Evolutionary conservation across 2,888 invertebrate genomes (phyloP), one percentile per base, ranked within the genome.

Genomic region (Teinopalpus imperialis): DNA sequence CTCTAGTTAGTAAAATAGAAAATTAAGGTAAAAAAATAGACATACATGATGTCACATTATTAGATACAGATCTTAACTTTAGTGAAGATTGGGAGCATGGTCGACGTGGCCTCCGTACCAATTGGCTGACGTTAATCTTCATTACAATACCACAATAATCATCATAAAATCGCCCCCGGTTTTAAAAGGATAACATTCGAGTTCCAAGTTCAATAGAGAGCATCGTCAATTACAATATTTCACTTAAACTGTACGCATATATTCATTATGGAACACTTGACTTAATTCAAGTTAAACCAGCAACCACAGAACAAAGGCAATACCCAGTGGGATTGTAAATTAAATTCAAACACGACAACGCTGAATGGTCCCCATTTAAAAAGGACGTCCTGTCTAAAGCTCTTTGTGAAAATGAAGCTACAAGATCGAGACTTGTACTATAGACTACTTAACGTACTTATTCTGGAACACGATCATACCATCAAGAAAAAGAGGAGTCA

Each of bases 241-340:
- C 18, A 41, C 18, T 46, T 36, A 35, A 46, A 18, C 16, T 1
- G 24, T 16, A 40, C 20, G 10, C 45, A 40, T 45, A 45, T 34
- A 45, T 45, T 45, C 40, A 45, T 45, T 41, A 41, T n/a, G 24
- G 30, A 46, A 41, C 46, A 32, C 45, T 45, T 16, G 20, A 34
- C 13, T 46, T 35, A 30, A 41, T 41, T 40, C 35, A 24, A 41
- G 29, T 27, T 18, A 21, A 46, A 36, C 16, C 35, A 24, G 10
- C 21, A 16, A 24, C 10, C 9, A 16, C 23, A 41, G 30, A 20
- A 41, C 41, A 41, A 46, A 34, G 24, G 10, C 24, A 16, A 32
- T 39, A 20, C 35, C 24, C 18, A 46, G 29, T 12, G 24, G 21
- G 35, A 40, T 36, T 30, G 30, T 24, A 35, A 46, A 46, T 41